Evolutionary conservation across 1,140 invertebrate species (phyloP), one percentile per base, ranked within the genome.

Genomic region (Helicoverpa zea): DNA sequence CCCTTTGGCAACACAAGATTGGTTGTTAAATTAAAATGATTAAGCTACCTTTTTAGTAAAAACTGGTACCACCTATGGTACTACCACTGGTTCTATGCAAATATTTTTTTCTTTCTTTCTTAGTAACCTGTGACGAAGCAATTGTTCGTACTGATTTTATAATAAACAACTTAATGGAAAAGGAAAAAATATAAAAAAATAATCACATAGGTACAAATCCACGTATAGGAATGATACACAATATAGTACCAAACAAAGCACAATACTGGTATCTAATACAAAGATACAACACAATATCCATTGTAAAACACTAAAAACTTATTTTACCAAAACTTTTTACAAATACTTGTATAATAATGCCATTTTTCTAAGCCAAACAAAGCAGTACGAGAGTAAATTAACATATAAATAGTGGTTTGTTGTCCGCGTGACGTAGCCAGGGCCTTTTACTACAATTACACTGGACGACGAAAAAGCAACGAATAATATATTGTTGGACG

Each of bases 381-480:
- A 81, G 73, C 79, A 56, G 61, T 80, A 83, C 49, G 82, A 79
- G 73, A 84, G 68, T 72, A n/a, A 85, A 88, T 90, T 90, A 87
- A 85, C 89, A 89, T 87, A 88, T 83, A 89, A 88, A 88, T 87
- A 84, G 87, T 84, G 75, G 81, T 52, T 74, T 66, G 76, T 49
- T 75, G 66, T 77, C 77, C 77, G 72, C 75, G 79, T 83, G 84
- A 90, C 68, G 77, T 84, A 79, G 66, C 61, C 79, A 43, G 70
- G 73, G 84, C 76, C 87, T 88, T 87, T 89, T 89, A 89, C 86
- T 84, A 66, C 79, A 84, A 89, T 90, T 89, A 87, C 84, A 83
- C 66, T 80, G 23, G 23, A 23, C 59, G 79, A 83, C 73, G 63
- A 58, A 61, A 66, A 56, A 73, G 70, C 72, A 54, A 81, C 51